Conservation (phyloP, 2,113 vertebrate genomes). For the Heterochromis multidens region DNA sequence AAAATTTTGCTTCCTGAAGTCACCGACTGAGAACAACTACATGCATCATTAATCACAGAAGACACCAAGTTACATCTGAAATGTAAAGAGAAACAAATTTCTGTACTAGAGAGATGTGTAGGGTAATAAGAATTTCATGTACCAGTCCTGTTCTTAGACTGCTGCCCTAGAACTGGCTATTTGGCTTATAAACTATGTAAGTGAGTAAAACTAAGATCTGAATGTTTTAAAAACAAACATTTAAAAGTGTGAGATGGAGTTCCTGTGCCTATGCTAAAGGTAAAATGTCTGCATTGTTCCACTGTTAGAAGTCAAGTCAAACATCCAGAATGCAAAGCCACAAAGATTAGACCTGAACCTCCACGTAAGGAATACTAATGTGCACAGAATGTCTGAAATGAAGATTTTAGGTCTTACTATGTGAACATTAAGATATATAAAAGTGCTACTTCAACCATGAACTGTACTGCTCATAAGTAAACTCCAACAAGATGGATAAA, state of each 20-base stretch:
- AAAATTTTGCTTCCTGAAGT: conserved; percentile 13
- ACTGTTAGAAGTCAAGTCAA: not conserved
- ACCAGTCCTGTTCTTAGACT: not conserved
- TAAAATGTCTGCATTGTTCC: not conserved
- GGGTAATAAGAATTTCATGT: not conserved
- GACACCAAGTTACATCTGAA: not conserved
- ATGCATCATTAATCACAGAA: conserved; percentile 22
- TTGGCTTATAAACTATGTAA: not conserved
- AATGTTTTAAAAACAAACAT: not conserved
- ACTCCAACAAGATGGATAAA: not conserved
- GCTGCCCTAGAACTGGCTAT: not conserved
- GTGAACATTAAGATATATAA: not conserved
- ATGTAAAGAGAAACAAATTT: not conserved
- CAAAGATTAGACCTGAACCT: conserved; percentile 6
- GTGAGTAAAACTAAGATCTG: not conserved
- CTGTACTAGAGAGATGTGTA: not conserved
- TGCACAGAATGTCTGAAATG: not conserved
- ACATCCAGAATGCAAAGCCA: conserved; percentile 1
- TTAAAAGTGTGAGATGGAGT: not conserved
- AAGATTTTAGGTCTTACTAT: not conserved
- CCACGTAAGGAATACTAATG: rapidly evolving
- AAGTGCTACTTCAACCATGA: not conserved
- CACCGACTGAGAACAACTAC: conserved; percentile 35
- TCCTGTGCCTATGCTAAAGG: not conserved
- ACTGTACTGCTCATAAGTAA: not conserved